A percentile compares a stretch with the other conserved stretches of the same genome.
These are phyloP conservation scores for Cantharis flavilabris DNA, from an alignment of 2,888 invertebrate species.

Conservation along the genomic window DNA sequence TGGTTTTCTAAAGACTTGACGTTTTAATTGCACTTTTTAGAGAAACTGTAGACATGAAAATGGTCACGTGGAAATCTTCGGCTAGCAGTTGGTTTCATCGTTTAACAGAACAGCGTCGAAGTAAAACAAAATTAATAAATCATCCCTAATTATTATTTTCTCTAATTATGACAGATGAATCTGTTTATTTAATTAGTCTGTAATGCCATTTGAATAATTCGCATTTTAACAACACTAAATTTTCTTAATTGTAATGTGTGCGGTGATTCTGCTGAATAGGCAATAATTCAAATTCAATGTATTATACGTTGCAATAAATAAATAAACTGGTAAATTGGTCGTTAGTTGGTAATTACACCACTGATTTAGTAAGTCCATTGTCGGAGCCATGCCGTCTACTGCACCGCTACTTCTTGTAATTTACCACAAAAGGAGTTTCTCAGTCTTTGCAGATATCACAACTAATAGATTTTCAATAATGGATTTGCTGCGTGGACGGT, in stretches of 20 bases:
- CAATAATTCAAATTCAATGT: slow-evolving; percentile 22
- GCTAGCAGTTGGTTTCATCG: too few species aligned
- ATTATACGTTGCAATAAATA: slow-evolving; percentile 43
- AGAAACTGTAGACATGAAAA: neutral
- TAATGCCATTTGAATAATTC: neutral
- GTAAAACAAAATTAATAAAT: neutral
- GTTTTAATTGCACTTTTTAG: neutral
- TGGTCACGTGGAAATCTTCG: neutral
- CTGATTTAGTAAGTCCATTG: slow-evolving; percentile 53
- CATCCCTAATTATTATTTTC: neutral
- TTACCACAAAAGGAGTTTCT: slow-evolving; percentile 47
- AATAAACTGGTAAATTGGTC: slow-evolving; percentile 49
- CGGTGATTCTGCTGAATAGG: slow-evolving; percentile 14
- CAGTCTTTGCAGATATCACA: slow-evolving; percentile 21
- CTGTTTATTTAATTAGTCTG: neutral
- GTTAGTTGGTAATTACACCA: slow-evolving; percentile 48
- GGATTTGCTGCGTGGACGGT: slow-evolving; percentile 8
- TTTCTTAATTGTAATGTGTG: slow-evolving; percentile 2
- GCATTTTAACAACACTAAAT: neutral
- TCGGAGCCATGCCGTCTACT: slow-evolving; percentile 54
- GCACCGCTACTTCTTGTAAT: slow-evolving; percentile 41
- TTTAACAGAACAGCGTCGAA: too few species aligned
- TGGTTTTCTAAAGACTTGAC: neutral
- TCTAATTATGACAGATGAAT: neutral
- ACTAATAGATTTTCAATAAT: slow-evolving; percentile 23